A percentile compares a stretch with the other conserved stretches of the same genome.
Evolutionary conservation across 92 coral and sea anemone species (phyloP).

Genomic region (Galaxea fascicularis): DNA sequence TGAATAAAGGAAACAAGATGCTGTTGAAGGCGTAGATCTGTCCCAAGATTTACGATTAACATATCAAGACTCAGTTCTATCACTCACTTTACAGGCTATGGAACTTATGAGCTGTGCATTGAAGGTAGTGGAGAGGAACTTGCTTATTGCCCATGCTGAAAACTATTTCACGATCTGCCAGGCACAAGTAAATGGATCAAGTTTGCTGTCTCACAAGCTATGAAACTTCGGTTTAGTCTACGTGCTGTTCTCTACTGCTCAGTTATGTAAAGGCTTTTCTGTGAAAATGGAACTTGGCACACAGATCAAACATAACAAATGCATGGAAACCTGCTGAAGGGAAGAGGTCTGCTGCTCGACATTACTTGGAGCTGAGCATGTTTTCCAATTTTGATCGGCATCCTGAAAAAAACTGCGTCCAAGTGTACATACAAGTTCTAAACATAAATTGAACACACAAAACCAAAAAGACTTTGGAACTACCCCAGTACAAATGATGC

Average conservation of each 20-base stretch:
- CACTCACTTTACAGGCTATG: neutral
- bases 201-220: neutral
- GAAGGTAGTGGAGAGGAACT: neutral
- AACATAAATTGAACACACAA: neutral
- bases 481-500: neutral
- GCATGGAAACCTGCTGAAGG: neutral
- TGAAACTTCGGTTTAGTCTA: neutral
- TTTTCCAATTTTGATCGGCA: neutral
- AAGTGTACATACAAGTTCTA: neutral
- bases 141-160: neutral
- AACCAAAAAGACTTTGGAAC: neutral
- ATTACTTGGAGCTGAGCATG: neutral
- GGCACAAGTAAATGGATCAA: neutral
- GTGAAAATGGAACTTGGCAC: neutral
- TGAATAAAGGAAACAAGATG: no score
- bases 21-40: no score
- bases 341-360: neutral
- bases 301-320: neutral
- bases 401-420: conserved; percentile 10
- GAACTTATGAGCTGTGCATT: neutral
- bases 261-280: no score
- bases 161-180: neutral
- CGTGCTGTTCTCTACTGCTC: no score
- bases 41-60: no score
- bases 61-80: neutral